A percentile compares a stretch with the other conserved stretches of the same genome.
These are phyloP conservation scores for Lineus longissimus DNA, from an alignment of 1,140 invertebrate species.

Conservation along the genomic window DNA sequence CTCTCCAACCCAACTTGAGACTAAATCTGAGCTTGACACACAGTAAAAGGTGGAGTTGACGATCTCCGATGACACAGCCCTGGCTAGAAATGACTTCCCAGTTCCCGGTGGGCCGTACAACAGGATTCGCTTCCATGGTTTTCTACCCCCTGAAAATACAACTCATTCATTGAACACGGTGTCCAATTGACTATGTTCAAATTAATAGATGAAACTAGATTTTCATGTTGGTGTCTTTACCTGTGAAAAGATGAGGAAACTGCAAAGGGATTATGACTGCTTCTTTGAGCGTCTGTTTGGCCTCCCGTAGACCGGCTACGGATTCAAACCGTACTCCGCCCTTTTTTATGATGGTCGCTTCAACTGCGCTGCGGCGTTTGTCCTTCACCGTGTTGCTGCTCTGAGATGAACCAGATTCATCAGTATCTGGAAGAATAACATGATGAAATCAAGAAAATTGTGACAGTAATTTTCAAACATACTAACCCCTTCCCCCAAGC, in stretches of 20 bases:
- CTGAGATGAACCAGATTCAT: neutral
- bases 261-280: conserved; percentile 53
- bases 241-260: conserved; percentile 53
- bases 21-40: conserved; percentile 58
- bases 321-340: conserved; percentile 47
- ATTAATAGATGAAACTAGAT: too few relatives aligned
- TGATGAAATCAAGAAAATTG: neutral
- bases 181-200: too few relatives aligned
- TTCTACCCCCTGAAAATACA: conserved; percentile 33
- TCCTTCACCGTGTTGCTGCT: conserved; percentile 17
- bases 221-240: too few relatives aligned
- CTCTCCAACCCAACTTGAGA: conserved; percentile 60
- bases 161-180: neutral
- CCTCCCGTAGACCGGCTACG: conserved; percentile 56
- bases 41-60: conserved; percentile 54
- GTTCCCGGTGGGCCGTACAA: conserved; percentile 47
- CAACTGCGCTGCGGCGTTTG: conserved; percentile 30
- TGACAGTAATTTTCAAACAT: neutral
- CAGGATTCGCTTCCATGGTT: conserved; percentile 46
- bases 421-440: neutral
- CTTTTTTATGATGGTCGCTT: conserved; percentile 38
- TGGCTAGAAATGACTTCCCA: conserved; percentile 41
- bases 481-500: too few relatives aligned
- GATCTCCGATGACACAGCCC: conserved; percentile 47
- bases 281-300: conserved; percentile 51